Percentiles rank a stretch among this genome's conserved stretches.
Evolutionary conservation across 2,888 invertebrate species (phyloP).

Genomic region (Sicus ferrugineus): DNA sequence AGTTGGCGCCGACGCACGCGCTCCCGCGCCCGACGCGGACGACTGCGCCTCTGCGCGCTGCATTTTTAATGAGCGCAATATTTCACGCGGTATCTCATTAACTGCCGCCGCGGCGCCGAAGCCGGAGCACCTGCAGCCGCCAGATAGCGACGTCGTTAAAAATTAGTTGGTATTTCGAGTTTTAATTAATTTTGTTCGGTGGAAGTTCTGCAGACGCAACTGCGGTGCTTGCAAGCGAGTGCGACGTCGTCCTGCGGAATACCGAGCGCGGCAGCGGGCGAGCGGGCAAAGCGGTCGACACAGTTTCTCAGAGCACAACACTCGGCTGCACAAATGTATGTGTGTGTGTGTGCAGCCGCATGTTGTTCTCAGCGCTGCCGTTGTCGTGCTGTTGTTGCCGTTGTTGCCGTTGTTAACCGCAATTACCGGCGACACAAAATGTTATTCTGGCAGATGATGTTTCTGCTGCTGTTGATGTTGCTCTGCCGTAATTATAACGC

Average conservation of each 20-base stretch:
- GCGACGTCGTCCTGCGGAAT: background rate
- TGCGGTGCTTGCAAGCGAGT: background rate
- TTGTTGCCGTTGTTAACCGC: no score
- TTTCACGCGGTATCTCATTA: conserved; percentile 22
- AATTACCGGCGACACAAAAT: no score
- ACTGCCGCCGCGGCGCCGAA: background rate
- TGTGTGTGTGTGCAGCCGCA: background rate
- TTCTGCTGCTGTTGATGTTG: background rate
- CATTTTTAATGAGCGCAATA: conserved; percentile 16
- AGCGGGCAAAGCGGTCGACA: background rate
- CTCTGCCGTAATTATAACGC: background rate
- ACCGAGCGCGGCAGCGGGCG: background rate
- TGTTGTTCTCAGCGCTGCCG: background rate
- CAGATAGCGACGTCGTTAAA: background rate
- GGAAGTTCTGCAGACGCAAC: conserved; percentile 4
- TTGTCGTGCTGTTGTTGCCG: background rate
- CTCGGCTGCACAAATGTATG: background rate
- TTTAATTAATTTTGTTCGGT: conserved; percentile 5
- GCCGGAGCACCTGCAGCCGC: background rate
- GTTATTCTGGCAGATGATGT: background rate
- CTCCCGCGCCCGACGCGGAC: background rate
- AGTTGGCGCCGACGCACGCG: background rate
- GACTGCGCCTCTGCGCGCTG: background rate
- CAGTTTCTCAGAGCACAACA: background rate
- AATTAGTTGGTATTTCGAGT: background rate